Conservation (phyloP, 2,797 vertebrate genomes). For the Falco concolor region DNA sequence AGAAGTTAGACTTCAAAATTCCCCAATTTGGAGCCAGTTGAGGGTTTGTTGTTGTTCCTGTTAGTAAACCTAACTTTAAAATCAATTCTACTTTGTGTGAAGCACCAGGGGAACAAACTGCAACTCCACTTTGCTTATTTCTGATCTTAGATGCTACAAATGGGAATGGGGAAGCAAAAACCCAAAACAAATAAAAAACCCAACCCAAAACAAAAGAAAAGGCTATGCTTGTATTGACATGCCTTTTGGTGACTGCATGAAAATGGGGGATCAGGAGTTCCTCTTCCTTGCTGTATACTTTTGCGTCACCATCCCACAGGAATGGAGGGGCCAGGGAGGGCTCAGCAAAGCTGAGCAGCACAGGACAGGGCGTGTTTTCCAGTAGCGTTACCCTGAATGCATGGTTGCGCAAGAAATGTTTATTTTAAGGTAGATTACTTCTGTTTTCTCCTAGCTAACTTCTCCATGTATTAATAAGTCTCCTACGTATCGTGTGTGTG, state of each 20-base stretch:
- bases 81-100: not conserved
- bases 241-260: not conserved
- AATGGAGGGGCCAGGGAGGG: not conserved
- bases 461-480: not conserved
- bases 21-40: not conserved
- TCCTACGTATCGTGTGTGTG: rapidly evolving
- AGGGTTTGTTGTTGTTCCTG: not conserved
- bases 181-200: no score
- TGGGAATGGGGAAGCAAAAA: not conserved
- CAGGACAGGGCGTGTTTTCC: rapidly evolving
- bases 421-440: not conserved
- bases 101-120: not conserved
- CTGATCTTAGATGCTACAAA: not conserved
- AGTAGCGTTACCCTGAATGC: no score
- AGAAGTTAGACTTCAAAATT: not conserved
- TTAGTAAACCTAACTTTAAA: not conserved
- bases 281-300: not conserved
- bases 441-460: not conserved
- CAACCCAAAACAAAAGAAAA: not conserved
- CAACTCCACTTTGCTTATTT: not conserved
- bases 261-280: not conserved
- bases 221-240: not conserved
- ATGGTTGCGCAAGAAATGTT: not conserved
- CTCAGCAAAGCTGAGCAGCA: rapidly evolving
- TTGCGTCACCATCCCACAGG: not conserved